A percentile compares a stretch with the other conserved stretches of the same genome.
These are phyloP conservation scores for Myzus persicae DNA, from an alignment of 1,140 invertebrate genomes.

Conservation along the genomic window DNA sequence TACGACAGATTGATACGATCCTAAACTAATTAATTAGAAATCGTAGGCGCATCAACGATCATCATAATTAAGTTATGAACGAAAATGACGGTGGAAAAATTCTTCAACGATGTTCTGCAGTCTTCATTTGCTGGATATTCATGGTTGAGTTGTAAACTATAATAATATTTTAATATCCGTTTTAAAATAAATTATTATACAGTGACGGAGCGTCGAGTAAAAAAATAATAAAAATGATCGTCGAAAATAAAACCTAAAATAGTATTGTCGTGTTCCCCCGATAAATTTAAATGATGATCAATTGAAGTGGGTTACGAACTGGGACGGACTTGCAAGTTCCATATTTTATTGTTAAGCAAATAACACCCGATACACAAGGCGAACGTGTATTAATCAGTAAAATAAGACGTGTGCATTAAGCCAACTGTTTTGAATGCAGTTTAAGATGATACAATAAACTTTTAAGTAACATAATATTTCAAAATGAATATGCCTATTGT, in stretches of 20 bases:
- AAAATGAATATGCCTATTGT: background rate
- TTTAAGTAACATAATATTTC: constrained; percentile 34
- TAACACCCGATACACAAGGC: background rate
- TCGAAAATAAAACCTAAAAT: background rate
- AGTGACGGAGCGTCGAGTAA: background rate
- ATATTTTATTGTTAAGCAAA: background rate
- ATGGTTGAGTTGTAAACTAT: no score
- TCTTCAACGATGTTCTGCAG: no score
- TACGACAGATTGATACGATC: background rate
- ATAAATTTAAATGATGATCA: background rate
- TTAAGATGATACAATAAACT: constrained; percentile 8
- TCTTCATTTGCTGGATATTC: no score
- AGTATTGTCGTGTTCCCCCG: background rate
- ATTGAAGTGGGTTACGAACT: background rate
- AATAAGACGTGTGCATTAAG: background rate
- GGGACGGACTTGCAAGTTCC: background rate
- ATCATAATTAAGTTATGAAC: background rate
- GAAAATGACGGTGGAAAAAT: background rate
- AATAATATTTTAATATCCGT: background rate
- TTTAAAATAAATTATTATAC: background rate
- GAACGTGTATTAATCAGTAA: background rate
- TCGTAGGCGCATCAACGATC: background rate
- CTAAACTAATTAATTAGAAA: constrained; percentile 4
- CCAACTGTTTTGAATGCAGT: background rate
- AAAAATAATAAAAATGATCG: background rate